Conservation (phyloP, 2,113 vertebrate species). For the Rhinogobius similis region DNA sequence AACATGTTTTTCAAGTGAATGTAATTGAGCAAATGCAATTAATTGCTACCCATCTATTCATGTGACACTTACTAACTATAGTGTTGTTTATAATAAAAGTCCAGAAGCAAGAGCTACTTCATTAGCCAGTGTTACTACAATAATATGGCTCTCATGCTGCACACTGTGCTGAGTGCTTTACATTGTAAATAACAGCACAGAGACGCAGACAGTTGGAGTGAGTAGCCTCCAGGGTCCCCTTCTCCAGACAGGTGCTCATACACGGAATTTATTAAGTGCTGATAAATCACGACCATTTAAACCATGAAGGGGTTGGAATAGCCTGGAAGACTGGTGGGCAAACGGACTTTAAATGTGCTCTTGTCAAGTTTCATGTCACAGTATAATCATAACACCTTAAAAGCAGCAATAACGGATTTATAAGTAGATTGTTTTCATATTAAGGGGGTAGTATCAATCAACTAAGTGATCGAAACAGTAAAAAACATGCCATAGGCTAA, state of each 20-base stretch:
- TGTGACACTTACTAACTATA: constrained; percentile 12
- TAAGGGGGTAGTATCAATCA: no score
- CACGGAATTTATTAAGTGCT: constrained; percentile 16
- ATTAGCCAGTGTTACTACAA: background rate
- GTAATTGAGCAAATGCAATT: no score
- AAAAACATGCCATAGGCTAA: no score
- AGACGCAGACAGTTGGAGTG: background rate
- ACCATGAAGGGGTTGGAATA: background rate
- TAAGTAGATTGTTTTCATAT: no score
- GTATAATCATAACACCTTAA: no score
- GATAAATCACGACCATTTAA: constrained; percentile 8
- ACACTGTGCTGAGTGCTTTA: constrained; percentile 27
- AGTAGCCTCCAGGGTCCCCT: constrained; percentile 8
- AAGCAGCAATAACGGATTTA: no score
- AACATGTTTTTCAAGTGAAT: no score
- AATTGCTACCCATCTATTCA: background rate
- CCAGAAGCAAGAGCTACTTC: background rate
- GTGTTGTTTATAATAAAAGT: background rate
- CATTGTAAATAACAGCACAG: constrained; percentile 19
- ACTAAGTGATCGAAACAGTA: no score
- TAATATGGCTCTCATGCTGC: background rate
- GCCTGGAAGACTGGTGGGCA: constrained; percentile 7
- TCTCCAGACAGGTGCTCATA: constrained; percentile 7
- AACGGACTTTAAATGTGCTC: background rate
- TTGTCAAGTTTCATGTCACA: no score